These are phyloP conservation scores for Rostratula benghalensis DNA, from an alignment of 2,113 vertebrate species.

Conservation along the genomic window DNA sequence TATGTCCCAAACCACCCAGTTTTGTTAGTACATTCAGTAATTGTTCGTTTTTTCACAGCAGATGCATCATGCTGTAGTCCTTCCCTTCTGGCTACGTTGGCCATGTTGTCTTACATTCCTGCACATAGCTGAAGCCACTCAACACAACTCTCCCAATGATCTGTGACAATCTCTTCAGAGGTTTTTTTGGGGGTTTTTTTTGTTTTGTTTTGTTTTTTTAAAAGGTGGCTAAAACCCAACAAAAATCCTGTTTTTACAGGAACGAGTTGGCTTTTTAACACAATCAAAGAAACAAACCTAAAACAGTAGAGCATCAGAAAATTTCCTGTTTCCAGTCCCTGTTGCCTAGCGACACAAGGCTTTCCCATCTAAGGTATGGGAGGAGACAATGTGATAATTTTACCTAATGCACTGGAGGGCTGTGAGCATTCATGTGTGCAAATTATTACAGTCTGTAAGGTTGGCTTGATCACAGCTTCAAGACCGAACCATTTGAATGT, in stretches of 20 bases:
- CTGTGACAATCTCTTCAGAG: slow-evolving; percentile 9
- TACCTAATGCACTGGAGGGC: not conserved
- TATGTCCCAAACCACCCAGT: slow-evolving; percentile 39
- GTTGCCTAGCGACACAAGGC: slow-evolving; percentile 44
- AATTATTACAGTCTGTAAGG: not conserved
- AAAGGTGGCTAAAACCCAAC: not conserved
- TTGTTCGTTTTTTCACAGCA: slow-evolving; percentile 52
- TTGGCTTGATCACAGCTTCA: not conserved
- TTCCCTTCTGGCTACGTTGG: slow-evolving; percentile 38
- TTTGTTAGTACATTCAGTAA: slow-evolving; percentile 55
- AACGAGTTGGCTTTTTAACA: not conserved
- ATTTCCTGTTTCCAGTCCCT: not conserved
- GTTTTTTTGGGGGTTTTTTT: no score
- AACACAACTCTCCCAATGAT: not conserved
- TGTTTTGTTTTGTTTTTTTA: no score
- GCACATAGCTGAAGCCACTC: slow-evolving; percentile 36
- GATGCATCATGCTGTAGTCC: slow-evolving; percentile 53
- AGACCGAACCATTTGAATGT: not conserved
- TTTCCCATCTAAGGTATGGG: slow-evolving; percentile 2
- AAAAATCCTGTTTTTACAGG: not conserved
- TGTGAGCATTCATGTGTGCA: not conserved
- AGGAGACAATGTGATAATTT: slow-evolving; percentile 19
- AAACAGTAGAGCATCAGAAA: not conserved
- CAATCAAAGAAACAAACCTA: slow-evolving; percentile 2
- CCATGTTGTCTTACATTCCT: slow-evolving; percentile 43